Evolutionary conservation across 2,888 invertebrate genomes (phyloP).

Genomic region (Chaetogeoica ovagalla): DNA sequence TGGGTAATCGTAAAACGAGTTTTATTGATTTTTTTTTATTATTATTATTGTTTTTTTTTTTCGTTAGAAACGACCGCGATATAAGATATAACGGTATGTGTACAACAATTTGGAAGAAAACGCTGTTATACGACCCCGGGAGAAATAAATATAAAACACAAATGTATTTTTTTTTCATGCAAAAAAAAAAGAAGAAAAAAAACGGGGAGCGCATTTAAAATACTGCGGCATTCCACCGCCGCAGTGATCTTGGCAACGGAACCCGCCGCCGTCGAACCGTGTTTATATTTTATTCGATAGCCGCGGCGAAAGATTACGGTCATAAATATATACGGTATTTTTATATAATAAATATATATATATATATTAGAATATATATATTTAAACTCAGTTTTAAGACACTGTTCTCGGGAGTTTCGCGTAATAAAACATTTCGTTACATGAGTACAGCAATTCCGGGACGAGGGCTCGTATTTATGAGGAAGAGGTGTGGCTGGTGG

Average conservation of each 20-base stretch:
- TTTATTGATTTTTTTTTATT: slow-evolving; percentile 34
- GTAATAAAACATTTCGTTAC: slow-evolving; percentile 9
- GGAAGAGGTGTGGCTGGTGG: too few relatives aligned
- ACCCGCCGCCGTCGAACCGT: not conserved
- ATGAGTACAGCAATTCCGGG: slow-evolving; percentile 8
- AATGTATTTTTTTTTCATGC: slow-evolving; percentile 17
- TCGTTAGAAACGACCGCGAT: slow-evolving; percentile 14
- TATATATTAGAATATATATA: too few relatives aligned
- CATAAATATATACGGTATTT: not conserved
- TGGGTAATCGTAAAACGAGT: slow-evolving; percentile 10
- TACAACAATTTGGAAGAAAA: slow-evolving; percentile 32
- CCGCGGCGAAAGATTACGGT: not conserved
- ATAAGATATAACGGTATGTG: slow-evolving; percentile 35
- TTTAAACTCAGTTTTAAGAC: not conserved
- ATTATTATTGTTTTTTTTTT: not conserved
- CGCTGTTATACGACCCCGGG: slow-evolving; percentile 2
- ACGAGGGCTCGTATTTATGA: too few relatives aligned
- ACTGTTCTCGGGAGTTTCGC: not conserved
- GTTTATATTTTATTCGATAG: slow-evolving; percentile 3
- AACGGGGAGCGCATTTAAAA: slow-evolving; percentile 2
- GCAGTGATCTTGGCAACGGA: slow-evolving; percentile 6
- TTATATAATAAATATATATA: not conserved
- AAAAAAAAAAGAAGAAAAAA: not conserved
- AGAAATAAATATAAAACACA: slow-evolving; percentile 28
- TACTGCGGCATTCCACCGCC: not conserved